Evolutionary conservation across 1,140 invertebrate species (phyloP).

Genomic region (Penaeus vannamei): DNA sequence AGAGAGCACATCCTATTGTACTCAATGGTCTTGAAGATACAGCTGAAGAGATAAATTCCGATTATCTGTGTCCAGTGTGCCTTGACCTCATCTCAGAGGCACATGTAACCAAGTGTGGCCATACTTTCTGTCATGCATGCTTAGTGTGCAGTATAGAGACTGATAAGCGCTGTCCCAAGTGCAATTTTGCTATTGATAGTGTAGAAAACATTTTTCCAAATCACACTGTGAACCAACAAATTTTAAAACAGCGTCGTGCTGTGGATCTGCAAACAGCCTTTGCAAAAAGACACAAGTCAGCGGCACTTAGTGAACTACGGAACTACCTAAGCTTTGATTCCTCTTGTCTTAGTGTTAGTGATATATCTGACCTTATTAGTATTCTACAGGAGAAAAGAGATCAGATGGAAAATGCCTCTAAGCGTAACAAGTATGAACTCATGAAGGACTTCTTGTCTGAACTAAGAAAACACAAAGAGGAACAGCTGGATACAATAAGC

Average conservation of each 20-base stretch:
- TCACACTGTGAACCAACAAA: constrained; percentile 87
- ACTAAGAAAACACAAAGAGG: constrained; percentile 82
- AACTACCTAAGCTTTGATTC: constrained; percentile 69
- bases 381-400: constrained; percentile 85
- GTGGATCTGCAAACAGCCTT: constrained; percentile 72
- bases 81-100: constrained; percentile 92
- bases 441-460: constrained; percentile 89
- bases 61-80: constrained; percentile 89
- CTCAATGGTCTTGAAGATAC: constrained; percentile 66
- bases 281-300: constrained; percentile 63
- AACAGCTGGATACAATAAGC: constrained; percentile 79
- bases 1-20: constrained; percentile 60
- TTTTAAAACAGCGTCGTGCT: constrained; percentile 81
- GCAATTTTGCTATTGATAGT: constrained; percentile 81
- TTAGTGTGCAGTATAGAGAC: constrained; percentile 85
- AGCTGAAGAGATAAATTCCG: constrained; percentile 69
- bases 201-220: constrained; percentile 89
- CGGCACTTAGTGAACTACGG: constrained; percentile 69
- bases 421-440: constrained; percentile 83
- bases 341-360: constrained; percentile 79
- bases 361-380: constrained; percentile 87
- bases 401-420: constrained; percentile 84
- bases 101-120: constrained; percentile 93
- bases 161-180: constrained; percentile 89
- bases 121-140: constrained; percentile 92